Evolutionary conservation across 2,797 vertebrate species (phyloP).

Genomic region (Neomorphus geoffroyi): DNA sequence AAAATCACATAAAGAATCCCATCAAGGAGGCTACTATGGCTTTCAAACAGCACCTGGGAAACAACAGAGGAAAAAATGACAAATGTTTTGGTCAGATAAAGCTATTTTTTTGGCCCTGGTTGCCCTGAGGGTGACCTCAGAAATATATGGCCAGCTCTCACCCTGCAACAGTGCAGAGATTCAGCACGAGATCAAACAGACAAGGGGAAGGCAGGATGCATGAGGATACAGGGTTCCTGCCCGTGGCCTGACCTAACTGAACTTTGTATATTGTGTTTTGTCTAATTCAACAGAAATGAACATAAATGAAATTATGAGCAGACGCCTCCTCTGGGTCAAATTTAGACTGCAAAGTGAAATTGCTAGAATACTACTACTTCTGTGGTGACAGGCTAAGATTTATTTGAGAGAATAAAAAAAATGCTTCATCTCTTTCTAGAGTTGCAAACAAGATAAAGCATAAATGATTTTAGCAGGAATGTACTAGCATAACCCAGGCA

Average conservation of each 20-base stretch:
- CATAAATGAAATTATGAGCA: neutral
- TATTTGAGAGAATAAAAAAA: neutral
- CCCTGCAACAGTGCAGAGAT: neutral
- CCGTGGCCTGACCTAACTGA: neutral
- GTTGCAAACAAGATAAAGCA: neutral
- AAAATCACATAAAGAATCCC: neutral
- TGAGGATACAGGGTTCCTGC: neutral
- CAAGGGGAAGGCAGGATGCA: neutral
- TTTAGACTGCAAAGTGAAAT: neutral
- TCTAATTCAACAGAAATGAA: neutral
- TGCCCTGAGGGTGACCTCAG: neutral
- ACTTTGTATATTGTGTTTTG: neutral
- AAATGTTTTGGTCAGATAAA: neutral
- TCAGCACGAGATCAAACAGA: neutral
- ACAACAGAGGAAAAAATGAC: neutral
- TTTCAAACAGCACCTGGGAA: neutral
- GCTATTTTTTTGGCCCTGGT: neutral
- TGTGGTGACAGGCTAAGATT: neutral
- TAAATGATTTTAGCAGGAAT: neutral
- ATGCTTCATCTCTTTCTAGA: neutral
- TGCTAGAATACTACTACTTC: neutral
- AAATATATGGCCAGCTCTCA: neutral
- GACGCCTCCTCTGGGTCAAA: neutral
- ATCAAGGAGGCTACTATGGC: neutral
- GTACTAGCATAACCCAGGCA: neutral